Evolutionary conservation across 2,113 vertebrate genomes (phyloP).

Genomic region (Xiphophorus maculatus): DNA sequence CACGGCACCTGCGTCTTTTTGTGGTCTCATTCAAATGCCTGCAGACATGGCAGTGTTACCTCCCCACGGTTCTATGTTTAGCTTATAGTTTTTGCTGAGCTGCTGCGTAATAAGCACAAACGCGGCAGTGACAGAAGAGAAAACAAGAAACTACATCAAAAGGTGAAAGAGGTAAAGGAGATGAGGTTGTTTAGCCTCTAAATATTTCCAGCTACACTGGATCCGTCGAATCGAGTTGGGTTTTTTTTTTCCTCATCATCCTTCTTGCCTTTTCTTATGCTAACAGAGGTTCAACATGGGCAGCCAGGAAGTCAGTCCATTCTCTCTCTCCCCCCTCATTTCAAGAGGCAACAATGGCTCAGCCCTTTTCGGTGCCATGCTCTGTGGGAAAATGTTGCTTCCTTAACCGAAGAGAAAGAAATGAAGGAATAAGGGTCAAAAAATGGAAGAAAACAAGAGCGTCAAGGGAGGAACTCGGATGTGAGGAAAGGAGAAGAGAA

Average conservation of each 20-base stretch:
- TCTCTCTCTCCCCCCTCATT: constrained; percentile 33
- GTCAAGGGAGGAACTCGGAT: neutral
- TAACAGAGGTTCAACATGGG: constrained; percentile 47
- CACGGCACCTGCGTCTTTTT: neutral
- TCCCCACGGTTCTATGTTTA: neutral
- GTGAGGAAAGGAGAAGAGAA: constrained; percentile 12
- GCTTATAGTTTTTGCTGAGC: neutral
- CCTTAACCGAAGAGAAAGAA: constrained; percentile 41
- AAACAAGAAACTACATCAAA: neutral
- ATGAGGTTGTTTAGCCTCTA: constrained; percentile 8
- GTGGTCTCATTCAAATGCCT: neutral
- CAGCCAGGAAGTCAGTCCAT: constrained; percentile 68
- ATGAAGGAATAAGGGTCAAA: constrained; percentile 38
- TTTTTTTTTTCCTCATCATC: constrained; percentile 11
- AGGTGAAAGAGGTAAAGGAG: neutral
- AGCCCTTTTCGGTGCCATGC: constrained; percentile 41
- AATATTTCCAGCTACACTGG: constrained; percentile 10
- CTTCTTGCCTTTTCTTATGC: constrained; percentile 51
- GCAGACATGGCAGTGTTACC: neutral
- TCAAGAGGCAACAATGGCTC: constrained; percentile 66
- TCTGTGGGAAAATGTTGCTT: constrained; percentile 68
- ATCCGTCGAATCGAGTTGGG: constrained; percentile 3
- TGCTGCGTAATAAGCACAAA: neutral
- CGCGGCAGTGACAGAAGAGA: neutral
- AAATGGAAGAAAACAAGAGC: constrained; percentile 8